These are phyloP conservation scores for Aegotheles bennettii DNA, from an alignment of 2,113 vertebrate genomes.

Conservation along the genomic window DNA sequence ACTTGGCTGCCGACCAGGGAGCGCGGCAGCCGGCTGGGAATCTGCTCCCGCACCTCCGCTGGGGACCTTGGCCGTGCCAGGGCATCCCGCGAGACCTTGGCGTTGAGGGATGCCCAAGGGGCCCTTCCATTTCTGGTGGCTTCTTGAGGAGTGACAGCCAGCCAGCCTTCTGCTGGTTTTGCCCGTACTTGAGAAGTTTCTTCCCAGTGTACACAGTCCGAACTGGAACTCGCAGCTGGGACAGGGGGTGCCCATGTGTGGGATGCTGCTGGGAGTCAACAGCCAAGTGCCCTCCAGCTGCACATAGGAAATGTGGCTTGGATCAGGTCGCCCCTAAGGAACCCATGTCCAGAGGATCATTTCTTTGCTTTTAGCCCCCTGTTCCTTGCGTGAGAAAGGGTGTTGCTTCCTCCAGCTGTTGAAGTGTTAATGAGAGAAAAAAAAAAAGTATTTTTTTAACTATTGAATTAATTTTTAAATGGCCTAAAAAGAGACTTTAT, in stretches of 20 bases:
- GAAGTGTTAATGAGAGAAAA: background rate
- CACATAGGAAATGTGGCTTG: fast-evolving
- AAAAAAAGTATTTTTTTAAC: slow-evolving; percentile 27
- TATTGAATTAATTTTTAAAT: slow-evolving; percentile 31
- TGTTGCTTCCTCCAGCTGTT: slow-evolving; percentile 3
- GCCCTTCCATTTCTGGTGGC: background rate
- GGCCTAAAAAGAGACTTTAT: slow-evolving; percentile 28
- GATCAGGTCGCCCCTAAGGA: background rate
- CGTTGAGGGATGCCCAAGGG: background rate
- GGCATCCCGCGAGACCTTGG: fast-evolving
- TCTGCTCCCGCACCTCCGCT: fast-evolving
- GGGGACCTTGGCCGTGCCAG: background rate
- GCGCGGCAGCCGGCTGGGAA: background rate
- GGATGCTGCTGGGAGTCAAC: background rate
- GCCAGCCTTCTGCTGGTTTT: background rate
- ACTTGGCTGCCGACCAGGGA: background rate
- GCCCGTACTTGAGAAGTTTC: background rate
- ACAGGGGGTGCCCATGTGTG: fast-evolving
- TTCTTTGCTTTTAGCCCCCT: background rate
- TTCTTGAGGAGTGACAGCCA: fast-evolving
- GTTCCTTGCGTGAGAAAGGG: background rate
- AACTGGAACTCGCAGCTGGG: background rate
- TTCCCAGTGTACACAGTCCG: fast-evolving
- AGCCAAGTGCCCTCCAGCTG: background rate
- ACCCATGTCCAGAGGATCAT: background rate